Conservation (phyloP, 2,113 vertebrate genomes). For the Eulacestoma nigropectus region DNA sequence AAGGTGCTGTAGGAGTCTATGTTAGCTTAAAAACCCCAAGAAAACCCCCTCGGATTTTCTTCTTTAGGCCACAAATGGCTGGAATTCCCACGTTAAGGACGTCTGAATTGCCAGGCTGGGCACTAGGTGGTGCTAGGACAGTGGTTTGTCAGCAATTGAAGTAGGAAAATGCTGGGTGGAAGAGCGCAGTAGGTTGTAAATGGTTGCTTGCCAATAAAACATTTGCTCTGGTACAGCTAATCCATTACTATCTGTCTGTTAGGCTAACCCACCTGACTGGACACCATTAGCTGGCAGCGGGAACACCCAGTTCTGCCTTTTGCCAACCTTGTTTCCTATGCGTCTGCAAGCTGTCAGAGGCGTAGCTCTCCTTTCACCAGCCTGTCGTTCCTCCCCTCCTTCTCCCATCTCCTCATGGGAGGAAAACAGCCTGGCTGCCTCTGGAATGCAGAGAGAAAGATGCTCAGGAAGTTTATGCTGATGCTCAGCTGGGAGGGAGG, state of each 20-base stretch:
- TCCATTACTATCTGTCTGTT: background rate
- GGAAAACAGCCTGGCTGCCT: background rate
- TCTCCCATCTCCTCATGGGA: background rate
- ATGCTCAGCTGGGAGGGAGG: accelerated
- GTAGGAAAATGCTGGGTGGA: background rate
- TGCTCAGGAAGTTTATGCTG: background rate
- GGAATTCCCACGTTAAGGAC: accelerated
- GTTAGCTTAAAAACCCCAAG: background rate
- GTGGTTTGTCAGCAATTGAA: background rate
- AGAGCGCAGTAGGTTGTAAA: background rate
- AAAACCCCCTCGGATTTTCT: background rate
- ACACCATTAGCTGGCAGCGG: background rate
- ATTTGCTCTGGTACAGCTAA: slow-evolving; percentile 8
- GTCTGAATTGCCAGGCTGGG: background rate
- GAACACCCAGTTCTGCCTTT: background rate
- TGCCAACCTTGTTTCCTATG: background rate
- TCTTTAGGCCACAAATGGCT: accelerated
- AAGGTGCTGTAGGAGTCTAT: background rate
- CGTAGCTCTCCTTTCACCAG: background rate
- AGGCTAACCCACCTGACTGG: background rate
- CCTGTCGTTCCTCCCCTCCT: background rate
- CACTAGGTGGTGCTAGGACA: slow-evolving; percentile 60
- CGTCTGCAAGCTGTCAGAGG: background rate
- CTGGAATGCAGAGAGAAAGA: background rate
- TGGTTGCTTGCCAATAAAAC: background rate